Conservation (phyloP, 2,888 invertebrate genomes). For the Cenopis cana region DNA sequence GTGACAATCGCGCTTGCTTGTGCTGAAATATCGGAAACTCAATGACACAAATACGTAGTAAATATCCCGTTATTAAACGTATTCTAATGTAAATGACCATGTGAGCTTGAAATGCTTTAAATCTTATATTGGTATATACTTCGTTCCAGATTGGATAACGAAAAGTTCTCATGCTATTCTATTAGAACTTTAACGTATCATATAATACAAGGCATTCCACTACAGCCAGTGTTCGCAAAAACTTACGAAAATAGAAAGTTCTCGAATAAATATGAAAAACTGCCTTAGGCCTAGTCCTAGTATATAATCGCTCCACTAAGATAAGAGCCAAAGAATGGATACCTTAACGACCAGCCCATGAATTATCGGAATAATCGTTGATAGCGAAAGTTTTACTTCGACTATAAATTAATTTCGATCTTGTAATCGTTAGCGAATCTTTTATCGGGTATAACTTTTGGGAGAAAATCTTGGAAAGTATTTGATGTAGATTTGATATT, state of each 20-base stretch:
- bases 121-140: too few species aligned
- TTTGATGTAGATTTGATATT: too few species aligned
- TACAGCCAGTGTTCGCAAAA: not conserved
- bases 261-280: slow-evolving; percentile 17
- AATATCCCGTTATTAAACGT: too few species aligned
- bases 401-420: slow-evolving; percentile 47
- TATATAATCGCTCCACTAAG: slow-evolving; percentile 19
- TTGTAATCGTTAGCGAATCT: slow-evolving; percentile 32
- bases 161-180: too few species aligned
- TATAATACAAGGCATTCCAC: too few species aligned
- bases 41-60: too few species aligned
- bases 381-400: slow-evolving; percentile 48
- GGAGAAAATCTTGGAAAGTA: not conserved
- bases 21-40: too few species aligned
- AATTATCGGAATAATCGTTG: slow-evolving; percentile 47
- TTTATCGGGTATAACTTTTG: slow-evolving; percentile 18
- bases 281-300: slow-evolving; percentile 16
- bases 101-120: too few species aligned
- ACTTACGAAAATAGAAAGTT: slow-evolving; percentile 7
- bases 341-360: slow-evolving; percentile 45
- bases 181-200: too few species aligned
- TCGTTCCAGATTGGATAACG: too few species aligned
- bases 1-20: too few species aligned
- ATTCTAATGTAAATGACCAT: too few species aligned
- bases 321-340: slow-evolving; percentile 29